These are phyloP conservation scores for Aphelinus certus DNA, from an alignment of 1,140 invertebrate species.

Conservation along the genomic window DNA sequence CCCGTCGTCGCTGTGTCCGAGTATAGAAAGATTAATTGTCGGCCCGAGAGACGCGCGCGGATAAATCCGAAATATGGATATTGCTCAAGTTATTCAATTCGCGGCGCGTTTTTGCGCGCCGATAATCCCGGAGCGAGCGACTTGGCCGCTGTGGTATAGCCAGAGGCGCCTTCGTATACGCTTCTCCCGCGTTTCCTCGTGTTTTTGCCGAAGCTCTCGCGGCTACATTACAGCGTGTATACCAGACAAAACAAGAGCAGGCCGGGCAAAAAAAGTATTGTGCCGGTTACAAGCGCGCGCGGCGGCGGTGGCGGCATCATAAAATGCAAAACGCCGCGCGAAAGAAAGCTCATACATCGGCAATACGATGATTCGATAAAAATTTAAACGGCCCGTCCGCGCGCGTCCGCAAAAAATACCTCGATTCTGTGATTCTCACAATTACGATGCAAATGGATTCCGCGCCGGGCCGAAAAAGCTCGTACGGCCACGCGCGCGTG, in stretches of 20 bases:
- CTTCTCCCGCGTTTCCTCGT: background rate
- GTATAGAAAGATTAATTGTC: too few species aligned
- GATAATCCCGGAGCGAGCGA: too few species aligned
- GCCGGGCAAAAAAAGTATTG: background rate
- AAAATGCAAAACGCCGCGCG: constrained; percentile 3
- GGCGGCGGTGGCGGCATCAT: background rate
- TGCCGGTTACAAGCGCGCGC: constrained; percentile 17
- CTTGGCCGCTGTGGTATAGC: background rate
- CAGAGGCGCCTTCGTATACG: background rate
- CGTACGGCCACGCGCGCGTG: background rate
- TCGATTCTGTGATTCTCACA: constrained; percentile 49
- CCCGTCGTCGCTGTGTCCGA: too few species aligned
- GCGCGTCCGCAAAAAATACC: background rate
- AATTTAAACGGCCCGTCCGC: constrained; percentile 1
- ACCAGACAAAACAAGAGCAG: constrained; percentile 22
- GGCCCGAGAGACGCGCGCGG: too few species aligned
- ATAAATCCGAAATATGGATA: too few species aligned
- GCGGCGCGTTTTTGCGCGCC: too few species aligned
- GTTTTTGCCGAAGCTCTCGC: background rate
- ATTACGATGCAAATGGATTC: constrained; percentile 55
- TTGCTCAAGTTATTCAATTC: too few species aligned
- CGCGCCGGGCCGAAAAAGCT: too few species aligned
- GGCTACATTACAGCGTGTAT: background rate
- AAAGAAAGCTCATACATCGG: constrained; percentile 20
- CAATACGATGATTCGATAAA: constrained; percentile 26